A percentile compares a stretch with the other conserved stretches of the same genome.
Conservation (phyloP, 1,140 invertebrate genomes). For the Maconellicoccus hirsutus region DNA sequence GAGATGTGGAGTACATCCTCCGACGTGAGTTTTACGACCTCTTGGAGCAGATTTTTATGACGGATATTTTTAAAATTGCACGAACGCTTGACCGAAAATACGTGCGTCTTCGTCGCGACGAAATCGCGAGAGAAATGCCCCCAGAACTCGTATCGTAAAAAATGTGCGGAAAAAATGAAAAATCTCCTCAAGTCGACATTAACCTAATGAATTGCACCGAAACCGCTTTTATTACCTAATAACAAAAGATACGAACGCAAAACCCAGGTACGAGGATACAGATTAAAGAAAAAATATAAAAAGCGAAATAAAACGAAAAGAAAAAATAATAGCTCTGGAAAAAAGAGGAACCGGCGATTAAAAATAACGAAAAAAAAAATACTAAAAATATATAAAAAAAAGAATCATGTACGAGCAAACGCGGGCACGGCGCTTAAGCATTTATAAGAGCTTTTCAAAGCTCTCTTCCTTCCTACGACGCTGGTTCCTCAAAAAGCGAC, state of each 20-base stretch:
- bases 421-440: not conserved
- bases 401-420: not conserved
- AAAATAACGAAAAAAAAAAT: not conserved
- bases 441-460: not conserved
- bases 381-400: not conserved
- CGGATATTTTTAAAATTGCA: no score
- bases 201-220: conserved; percentile 3
- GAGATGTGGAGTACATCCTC: no score
- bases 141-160: not conserved
- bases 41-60: no score
- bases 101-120: no score
- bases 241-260: not conserved
- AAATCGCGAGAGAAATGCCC: no score
- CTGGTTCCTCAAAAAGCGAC: not conserved
- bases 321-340: not conserved
- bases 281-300: not conserved
- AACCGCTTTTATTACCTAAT: conserved; percentile 9
- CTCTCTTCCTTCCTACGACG: conserved; percentile 1
- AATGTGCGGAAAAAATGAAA: no score
- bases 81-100: no score
- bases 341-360: not conserved
- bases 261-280: not conserved
- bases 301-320: not conserved
- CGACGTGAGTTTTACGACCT: no score
- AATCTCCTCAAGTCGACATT: not conserved